Base-by-base conservation (phyloP, 2,888 invertebrate genomes). In the Limnephilus marmoratus region DNA sequence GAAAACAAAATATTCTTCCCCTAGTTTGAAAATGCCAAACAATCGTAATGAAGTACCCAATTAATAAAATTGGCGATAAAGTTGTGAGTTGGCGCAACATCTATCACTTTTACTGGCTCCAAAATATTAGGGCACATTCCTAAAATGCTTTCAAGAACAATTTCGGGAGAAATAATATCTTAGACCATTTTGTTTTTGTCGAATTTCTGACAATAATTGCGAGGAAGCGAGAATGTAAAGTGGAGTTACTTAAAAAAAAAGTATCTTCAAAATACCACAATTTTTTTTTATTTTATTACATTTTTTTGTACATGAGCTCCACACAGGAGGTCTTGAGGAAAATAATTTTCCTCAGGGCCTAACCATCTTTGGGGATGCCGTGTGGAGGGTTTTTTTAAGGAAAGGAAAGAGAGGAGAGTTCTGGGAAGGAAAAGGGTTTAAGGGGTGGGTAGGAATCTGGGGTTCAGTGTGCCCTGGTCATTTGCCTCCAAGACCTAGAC, bases 41-140 rank as follows among this genome's bases (percentile, higher is more conserved):
- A 68, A 24, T 68, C 24, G n/a, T n/a, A 24, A 68, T 68, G 53
- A 68, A 68, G 68, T 68, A 68, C 68, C 53, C 53, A 68, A 68
- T 68, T 68, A 68, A 68, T 68, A 24, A 68, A 68, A 24, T 24
- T 68, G 68, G n/a, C 68, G 24, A 68, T 83, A 83, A 83, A 34
- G 37, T 83, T 37, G 37, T 83, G 24, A 34, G 83, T 83, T 29
- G 83, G 37, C 31, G 83, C 37, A 83, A 83, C 24, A 83, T 83
- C 83, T 83, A 83, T 83, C 83, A 83, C 83, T 83, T 83, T 83
- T 34, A 83, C 37, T 83, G 83, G 83, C 83, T 83, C 83, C 24
- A 83, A 83, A 24, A 83, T 37, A 83, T 37, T 31, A 31, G 24
- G 37, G 83, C 18, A 83, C 83, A 34, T 83, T 83, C 83, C 83